Evolutionary conservation across 2,888 invertebrate genomes (phyloP).

Genomic region (Philhelius pedissequus): DNA sequence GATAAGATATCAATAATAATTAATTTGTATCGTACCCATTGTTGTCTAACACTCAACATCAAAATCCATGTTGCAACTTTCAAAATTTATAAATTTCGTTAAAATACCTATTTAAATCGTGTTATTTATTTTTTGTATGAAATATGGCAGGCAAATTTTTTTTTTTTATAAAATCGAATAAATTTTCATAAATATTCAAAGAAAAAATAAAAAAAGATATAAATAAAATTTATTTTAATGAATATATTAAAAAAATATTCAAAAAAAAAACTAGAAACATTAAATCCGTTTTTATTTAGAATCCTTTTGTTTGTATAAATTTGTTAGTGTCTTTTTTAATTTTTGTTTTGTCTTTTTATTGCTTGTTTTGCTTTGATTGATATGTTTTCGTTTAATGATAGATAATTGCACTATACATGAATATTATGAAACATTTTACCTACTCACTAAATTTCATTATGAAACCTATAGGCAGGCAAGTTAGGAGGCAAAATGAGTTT

Average conservation of each 20-base stretch:
- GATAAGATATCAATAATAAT: constrained; percentile 46
- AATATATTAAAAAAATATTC: not conserved
- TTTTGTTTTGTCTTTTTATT: constrained; percentile 45
- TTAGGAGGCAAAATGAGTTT: constrained; percentile 40
- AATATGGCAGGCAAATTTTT: constrained; percentile 64
- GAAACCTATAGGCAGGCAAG: constrained; percentile 56
- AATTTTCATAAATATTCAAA: constrained; percentile 31
- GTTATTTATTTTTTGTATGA: constrained; percentile 28
- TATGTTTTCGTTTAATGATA: constrained; percentile 9
- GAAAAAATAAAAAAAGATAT: constrained; percentile 25
- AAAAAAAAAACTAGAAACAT: constrained; percentile 1
- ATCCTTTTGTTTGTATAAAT: not conserved
- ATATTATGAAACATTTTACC: constrained; percentile 23
- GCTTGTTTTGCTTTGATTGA: constrained; percentile 29
- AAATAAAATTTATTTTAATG: constrained; percentile 10
- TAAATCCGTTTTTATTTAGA: constrained; percentile 18
- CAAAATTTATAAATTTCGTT: not conserved
- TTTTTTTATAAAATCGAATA: constrained; percentile 10
- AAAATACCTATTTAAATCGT: not conserved
- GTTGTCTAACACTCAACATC: not conserved
- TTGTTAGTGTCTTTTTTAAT: not conserved
- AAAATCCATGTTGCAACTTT: constrained; percentile 42
- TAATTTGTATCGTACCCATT: not conserved
- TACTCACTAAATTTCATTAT: constrained; percentile 12
- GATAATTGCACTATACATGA: constrained; percentile 60